phyloP scores from a whole-genome alignment of 2,113 vertebrate species.

The Ivindomyrus marchei region DNA sequence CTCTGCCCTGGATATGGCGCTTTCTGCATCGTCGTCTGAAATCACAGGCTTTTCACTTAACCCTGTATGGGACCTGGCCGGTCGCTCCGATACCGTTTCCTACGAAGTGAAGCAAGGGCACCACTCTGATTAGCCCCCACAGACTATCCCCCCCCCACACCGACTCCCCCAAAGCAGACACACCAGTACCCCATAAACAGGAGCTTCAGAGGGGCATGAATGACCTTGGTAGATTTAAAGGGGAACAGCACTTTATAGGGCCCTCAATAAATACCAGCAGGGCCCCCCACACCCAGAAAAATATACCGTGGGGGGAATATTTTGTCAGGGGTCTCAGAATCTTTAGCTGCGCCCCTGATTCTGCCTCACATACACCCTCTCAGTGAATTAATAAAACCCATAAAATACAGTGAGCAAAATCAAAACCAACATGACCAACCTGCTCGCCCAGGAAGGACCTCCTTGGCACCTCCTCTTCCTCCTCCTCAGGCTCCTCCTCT shows the following conservation, averaged over 20 bases:
- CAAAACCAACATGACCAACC: constrained; percentile 19
- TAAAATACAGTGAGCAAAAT: neutral
- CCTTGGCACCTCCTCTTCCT: constrained; percentile 54
- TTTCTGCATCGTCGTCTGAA: constrained; percentile 25
- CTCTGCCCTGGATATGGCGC: neutral
- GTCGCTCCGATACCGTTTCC: constrained; percentile 43
- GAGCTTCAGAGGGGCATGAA: neutral
- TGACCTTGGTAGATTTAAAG: neutral
- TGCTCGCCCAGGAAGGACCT: constrained; percentile 38
- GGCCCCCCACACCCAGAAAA: neutral
- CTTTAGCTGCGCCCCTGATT: neutral
- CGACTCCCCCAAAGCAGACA: neutral
- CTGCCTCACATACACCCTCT: neutral
- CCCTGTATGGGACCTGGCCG: constrained; percentile 29
- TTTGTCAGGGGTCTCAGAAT: neutral
- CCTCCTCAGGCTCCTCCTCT: constrained; percentile 32
- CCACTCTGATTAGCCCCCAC: neutral
- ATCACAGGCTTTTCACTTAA: constrained; percentile 27
- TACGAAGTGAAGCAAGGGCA: constrained; percentile 33
- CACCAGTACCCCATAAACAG: constrained; percentile 26
- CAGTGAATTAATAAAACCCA: constrained; percentile 23
- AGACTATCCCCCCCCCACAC: neutral
- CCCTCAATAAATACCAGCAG: neutral
- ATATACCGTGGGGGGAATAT: neutral
- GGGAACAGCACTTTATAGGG: neutral